Percentiles rank a stretch among this genome's conserved stretches.
These are phyloP conservation scores for Hypercompe scribonia DNA, from an alignment of 2,888 invertebrate genomes.

Conservation along the genomic window DNA sequence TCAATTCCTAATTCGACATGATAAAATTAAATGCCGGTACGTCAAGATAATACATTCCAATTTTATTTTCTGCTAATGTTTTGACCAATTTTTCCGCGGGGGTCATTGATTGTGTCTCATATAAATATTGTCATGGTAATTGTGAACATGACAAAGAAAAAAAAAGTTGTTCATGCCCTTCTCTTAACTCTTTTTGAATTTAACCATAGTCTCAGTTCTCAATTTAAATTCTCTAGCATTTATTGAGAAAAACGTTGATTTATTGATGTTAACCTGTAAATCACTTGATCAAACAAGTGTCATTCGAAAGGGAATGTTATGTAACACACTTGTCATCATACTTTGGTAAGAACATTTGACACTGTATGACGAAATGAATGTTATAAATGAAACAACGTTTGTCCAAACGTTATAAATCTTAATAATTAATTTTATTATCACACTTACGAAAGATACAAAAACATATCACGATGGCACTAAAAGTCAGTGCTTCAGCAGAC, in stretches of 20 bases:
- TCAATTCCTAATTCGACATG: too few relatives aligned
- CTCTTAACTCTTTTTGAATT: neutral
- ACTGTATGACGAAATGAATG: neutral
- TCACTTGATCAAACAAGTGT: neutral
- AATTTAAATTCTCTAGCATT: neutral
- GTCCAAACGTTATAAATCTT: constrained; percentile 66
- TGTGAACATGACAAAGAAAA: too few relatives aligned
- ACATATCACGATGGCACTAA: constrained; percentile 86
- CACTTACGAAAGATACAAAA: constrained; percentile 85
- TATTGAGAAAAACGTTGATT: neutral
- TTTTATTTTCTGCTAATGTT: too few relatives aligned
- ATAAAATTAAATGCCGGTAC: too few relatives aligned
- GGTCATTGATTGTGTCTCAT: too few relatives aligned
- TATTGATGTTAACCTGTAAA: neutral
- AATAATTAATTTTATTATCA: constrained; percentile 83
- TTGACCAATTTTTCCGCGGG: too few relatives aligned
- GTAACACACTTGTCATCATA: neutral
- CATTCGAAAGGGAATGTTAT: neutral
- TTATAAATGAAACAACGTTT: constrained; percentile 55
- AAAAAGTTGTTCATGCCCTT: too few relatives aligned
- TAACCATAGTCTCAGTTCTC: neutral
- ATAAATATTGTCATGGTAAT: too few relatives aligned
- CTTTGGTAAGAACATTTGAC: neutral
- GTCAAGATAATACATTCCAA: too few relatives aligned
- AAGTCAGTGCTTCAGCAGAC: constrained; percentile 83